Percentiles rank a stretch among this genome's conserved stretches.
phyloP scores from a whole-genome alignment of 2,797 vertebrate species.

The Ibycter americanus region DNA sequence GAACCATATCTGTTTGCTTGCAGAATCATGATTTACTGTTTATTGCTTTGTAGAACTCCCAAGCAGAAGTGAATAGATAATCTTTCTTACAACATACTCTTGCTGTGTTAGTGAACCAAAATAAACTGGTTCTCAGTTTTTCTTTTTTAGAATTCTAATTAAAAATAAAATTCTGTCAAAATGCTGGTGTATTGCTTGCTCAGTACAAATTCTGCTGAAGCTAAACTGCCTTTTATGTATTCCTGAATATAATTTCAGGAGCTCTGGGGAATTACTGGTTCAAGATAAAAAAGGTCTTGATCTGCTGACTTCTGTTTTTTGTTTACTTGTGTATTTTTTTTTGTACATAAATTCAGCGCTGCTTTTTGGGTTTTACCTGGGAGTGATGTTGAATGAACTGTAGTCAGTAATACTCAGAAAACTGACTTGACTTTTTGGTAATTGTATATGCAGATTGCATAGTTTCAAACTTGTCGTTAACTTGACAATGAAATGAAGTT shows the following conservation, averaged over 20 bases:
- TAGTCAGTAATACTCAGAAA: neutral
- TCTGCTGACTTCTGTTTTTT: neutral
- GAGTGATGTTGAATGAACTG: neutral
- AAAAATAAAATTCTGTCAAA: neutral
- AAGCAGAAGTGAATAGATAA: neutral
- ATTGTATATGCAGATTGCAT: neutral
- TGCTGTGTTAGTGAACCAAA: neutral
- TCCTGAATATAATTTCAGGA: neutral
- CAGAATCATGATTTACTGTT: neutral
- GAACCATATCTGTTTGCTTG: accelerated
- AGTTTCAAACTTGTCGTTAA: neutral
- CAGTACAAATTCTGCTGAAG: neutral
- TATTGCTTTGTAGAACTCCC: neutral
- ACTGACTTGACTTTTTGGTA: neutral
- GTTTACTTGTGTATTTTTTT: neutral
- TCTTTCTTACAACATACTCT: neutral
- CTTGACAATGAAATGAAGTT: neutral
- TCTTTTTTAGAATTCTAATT: neutral
- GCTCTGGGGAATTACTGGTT: neutral
- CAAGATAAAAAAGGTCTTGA: neutral
- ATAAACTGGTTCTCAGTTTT: neutral
- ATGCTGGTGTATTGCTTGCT: neutral
- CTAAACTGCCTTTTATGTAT: neutral
- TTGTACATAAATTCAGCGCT: neutral
- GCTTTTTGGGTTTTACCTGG: neutral